Percentiles rank a stretch among this genome's conserved stretches.
These are phyloP conservation scores for Pseudochirops cupreus DNA, from an alignment of 2,797 vertebrate species.

Conservation along the genomic window DNA sequence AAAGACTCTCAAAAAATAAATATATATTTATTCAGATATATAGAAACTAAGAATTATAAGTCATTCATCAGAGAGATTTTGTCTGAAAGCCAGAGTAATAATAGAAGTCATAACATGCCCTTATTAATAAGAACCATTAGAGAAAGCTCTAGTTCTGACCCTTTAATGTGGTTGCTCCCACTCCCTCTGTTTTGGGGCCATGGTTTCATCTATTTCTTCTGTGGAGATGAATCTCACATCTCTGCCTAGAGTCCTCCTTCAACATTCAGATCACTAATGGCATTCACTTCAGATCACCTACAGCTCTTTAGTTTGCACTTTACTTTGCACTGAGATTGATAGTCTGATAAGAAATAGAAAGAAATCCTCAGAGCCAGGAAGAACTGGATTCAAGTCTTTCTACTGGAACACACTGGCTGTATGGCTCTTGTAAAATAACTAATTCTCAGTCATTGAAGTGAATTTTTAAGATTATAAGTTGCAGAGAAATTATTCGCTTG, in stretches of 20 bases:
- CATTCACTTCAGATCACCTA: neutral
- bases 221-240: neutral
- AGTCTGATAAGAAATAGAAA: neutral
- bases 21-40: neutral
- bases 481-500: neutral
- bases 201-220: neutral
- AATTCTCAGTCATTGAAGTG: neutral
- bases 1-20: neutral
- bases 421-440: neutral
- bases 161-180: neutral
- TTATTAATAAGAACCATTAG: neutral
- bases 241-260: neutral
- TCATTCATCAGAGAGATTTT: neutral
- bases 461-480: neutral
- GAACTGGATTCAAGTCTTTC: neutral
- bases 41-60: neutral
- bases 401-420: neutral
- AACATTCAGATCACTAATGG: neutral
- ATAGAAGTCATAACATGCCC: neutral
- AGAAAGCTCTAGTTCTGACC: neutral
- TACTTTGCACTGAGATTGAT: neutral
- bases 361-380: neutral
- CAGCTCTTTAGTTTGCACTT: neutral
- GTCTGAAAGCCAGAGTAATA: neutral
- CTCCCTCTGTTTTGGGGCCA: neutral